These are phyloP conservation scores for Sebastes alutus DNA, from an alignment of 2,797 vertebrate species.

Conservation along the genomic window DNA sequence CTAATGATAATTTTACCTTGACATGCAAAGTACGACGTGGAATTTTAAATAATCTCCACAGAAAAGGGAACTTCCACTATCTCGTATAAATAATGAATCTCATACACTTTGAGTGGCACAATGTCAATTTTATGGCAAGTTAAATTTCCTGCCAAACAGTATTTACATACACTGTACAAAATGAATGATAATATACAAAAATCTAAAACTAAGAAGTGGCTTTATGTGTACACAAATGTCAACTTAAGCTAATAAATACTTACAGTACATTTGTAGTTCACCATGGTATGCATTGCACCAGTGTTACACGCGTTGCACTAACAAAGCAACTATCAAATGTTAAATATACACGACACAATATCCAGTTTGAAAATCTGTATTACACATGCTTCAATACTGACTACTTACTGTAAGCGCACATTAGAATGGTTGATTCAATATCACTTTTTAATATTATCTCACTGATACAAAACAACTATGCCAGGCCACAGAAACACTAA, in stretches of 20 bases:
- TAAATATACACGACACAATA: slow-evolving; percentile 61
- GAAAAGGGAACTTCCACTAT: neutral
- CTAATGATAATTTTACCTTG: neutral
- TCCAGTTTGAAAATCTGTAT: slow-evolving; percentile 59
- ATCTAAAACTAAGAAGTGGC: slow-evolving; percentile 32
- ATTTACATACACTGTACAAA: slow-evolving; percentile 44
- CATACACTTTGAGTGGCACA: slow-evolving; percentile 56
- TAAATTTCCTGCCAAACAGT: slow-evolving; percentile 12
- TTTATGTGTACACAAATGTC: slow-evolving; percentile 33
- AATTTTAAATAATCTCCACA: neutral
- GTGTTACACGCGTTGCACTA: slow-evolving; percentile 48
- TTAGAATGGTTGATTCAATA: slow-evolving; percentile 6
- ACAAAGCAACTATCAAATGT: slow-evolving; percentile 31
- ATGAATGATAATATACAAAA: slow-evolving; percentile 1
- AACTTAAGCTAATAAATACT: slow-evolving; percentile 34
- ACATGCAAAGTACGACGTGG: neutral
- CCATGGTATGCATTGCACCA: slow-evolving; percentile 22
- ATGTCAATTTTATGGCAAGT: slow-evolving; percentile 32
- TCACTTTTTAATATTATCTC: slow-evolving; percentile 12
- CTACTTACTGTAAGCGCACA: slow-evolving; percentile 38
- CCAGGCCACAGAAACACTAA: slow-evolving; percentile 27
- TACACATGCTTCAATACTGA: slow-evolving; percentile 30
- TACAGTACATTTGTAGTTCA: slow-evolving; percentile 43
- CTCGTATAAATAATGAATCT: slow-evolving; percentile 61
- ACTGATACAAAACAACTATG: slow-evolving; percentile 41